Base-by-base conservation (phyloP, 92 coral and sea anemone genomes). In the Galaxea fascicularis region DNA sequence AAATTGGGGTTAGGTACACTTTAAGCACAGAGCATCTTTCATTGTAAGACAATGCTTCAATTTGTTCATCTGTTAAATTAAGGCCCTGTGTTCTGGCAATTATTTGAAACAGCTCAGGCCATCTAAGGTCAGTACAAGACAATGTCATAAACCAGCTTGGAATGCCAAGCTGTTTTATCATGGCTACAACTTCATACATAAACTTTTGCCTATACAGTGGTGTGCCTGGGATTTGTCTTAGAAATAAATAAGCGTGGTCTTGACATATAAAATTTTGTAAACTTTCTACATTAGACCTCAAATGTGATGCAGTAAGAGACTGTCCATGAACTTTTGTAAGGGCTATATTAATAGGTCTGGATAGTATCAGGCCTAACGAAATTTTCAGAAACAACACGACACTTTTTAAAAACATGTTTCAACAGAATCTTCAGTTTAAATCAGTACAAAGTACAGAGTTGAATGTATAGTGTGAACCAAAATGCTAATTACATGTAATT, bases 161-260 rank as follows among this genome's bases (percentile, higher is more conserved):
- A n/a, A n/a, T n/a, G n/a, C n/a, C n/a, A n/a, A n/a, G n/a, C n/a
- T n/a, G n/a, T n/a, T n/a, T n/a, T n/a, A n/a, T n/a, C n/a, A n/a
- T n/a, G n/a, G n/a, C n/a, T n/a, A n/a, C n/a, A n/a, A n/a, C n/a
- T n/a, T n/a, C n/a, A n/a, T n/a, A n/a, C n/a, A n/a, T n/a, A n/a
- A n/a, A n/a, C n/a, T n/a, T n/a, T n/a, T n/a, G n/a, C n/a, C n/a
- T n/a, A n/a, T 56, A 88, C 18, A 73, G 88, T 11, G 91, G 83
- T 52, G 88, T 60, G 6, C 83, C 78, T 64, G 82, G 83, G 41
- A 83, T 82, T 64, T 88, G 84, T 68, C 88, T 69, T 60, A 88
- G 31, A 78, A 89, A 89, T 39, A 84, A 59, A 86, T 90, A 90
- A 28, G 93, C 93, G 52, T 89, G 90, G 39, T 89, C 93, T 73